These are phyloP conservation scores for Diloba caeruleocephala DNA, from an alignment of 2,888 invertebrate species.

Conservation along the genomic window DNA sequence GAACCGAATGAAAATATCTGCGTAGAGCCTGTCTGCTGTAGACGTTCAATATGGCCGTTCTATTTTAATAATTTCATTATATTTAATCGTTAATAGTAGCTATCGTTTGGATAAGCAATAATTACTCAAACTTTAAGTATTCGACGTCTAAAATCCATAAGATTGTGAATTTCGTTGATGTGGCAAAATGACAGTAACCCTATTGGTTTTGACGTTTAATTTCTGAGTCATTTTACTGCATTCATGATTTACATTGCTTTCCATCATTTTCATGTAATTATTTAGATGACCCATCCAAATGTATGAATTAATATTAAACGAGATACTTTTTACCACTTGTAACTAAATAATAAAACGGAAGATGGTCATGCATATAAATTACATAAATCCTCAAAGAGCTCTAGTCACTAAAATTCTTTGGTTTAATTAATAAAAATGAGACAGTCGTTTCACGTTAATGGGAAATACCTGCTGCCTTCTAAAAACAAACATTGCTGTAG, in stretches of 20 bases:
- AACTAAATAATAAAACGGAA: neutral
- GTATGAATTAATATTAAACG: neutral
- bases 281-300: conserved; percentile 7
- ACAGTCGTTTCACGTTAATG: conserved; percentile 1
- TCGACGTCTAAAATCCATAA: conserved; percentile 17
- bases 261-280: conserved; percentile 29
- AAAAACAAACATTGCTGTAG: neutral
- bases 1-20: conserved; percentile 34
- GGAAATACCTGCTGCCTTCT: conserved; percentile 6
- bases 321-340: neutral
- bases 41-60: conserved; percentile 88
- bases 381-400: conserved; percentile 41
- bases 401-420: conserved; percentile 22
- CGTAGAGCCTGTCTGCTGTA: conserved; percentile 60
- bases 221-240: conserved; percentile 82
- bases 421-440: neutral
- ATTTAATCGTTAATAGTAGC: conserved; percentile 49
- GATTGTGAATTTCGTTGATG: conserved; percentile 75
- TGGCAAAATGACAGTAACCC: conserved; percentile 84
- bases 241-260: conserved; percentile 39
- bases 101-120: conserved; percentile 12
- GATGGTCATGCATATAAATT: conserved; percentile 30
- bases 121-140: neutral
- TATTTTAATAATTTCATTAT: conserved; percentile 65
- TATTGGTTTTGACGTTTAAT: conserved; percentile 82